phyloP scores from a whole-genome alignment of 2,888 invertebrate genomes.

The Caenorhabditis imperialis region DNA sequence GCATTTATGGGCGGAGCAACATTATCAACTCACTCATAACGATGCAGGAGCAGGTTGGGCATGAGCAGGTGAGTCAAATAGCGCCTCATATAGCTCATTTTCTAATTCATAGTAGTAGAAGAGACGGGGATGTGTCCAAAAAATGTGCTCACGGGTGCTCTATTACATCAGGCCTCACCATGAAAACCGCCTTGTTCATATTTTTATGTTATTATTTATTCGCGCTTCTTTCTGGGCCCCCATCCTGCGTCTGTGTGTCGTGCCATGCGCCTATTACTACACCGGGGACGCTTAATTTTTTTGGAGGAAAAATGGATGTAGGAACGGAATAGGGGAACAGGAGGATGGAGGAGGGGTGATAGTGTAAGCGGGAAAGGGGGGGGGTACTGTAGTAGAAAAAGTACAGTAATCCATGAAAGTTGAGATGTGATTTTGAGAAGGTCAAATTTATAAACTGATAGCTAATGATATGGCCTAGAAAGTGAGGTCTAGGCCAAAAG shows the following conservation, averaged over 20 bases:
- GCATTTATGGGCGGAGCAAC: too few relatives aligned
- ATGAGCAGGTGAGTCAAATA: slow-evolving; percentile 49
- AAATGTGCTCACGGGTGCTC: slow-evolving; percentile 56
- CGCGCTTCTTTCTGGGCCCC: slow-evolving; percentile 29
- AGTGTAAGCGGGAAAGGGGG: too few relatives aligned
- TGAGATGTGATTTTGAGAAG: too few relatives aligned
- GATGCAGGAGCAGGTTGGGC: slow-evolving; percentile 35
- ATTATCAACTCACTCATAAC: slow-evolving; percentile 51
- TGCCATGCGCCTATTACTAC: slow-evolving; percentile 25
- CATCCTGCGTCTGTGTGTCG: slow-evolving; percentile 7
- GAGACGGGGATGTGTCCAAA: slow-evolving; percentile 34
- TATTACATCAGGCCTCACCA: slow-evolving; percentile 44
- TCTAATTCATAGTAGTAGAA: not conserved
- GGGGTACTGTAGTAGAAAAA: too few relatives aligned
- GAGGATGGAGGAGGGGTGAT: not conserved
- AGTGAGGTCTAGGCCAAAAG: too few relatives aligned
- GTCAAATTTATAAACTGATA: too few relatives aligned
- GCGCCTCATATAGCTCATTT: slow-evolving; percentile 31
- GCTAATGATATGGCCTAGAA: too few relatives aligned
- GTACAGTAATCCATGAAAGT: too few relatives aligned
- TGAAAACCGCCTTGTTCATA: slow-evolving; percentile 22
- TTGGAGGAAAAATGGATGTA: too few relatives aligned
- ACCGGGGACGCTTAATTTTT: not conserved
- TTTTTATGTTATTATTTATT: slow-evolving; percentile 58
- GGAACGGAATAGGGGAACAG: not conserved